Evolutionary conservation across 2,888 invertebrate species (phyloP).

Genomic region (Camponotus fellah): DNA sequence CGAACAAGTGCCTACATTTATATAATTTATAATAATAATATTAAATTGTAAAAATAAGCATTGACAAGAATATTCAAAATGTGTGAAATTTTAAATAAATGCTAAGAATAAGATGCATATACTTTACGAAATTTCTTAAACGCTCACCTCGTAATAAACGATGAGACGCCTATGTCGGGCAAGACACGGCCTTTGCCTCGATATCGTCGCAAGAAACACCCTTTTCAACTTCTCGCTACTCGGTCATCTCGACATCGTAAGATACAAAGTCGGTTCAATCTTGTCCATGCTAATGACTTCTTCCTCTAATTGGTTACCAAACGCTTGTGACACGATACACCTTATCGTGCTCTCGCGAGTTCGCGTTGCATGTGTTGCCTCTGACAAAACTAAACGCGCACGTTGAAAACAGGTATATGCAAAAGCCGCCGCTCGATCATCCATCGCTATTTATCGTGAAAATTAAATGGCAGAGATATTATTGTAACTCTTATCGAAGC

Average conservation of each 20-base stretch:
- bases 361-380: conserved; percentile 35
- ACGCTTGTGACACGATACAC: conserved; percentile 69
- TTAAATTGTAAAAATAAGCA: conserved; percentile 1
- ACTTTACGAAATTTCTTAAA: neutral
- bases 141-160: conserved; percentile 14
- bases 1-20: neutral
- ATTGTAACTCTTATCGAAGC: conserved; percentile 42
- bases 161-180: conserved; percentile 56
- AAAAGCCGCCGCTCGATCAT: neutral
- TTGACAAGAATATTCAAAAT: neutral
- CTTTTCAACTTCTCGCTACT: conserved; percentile 53
- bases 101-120: neutral
- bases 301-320: conserved; percentile 76
- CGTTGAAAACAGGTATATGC: neutral
- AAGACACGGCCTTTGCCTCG: conserved; percentile 45
- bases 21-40: conserved; percentile 12
- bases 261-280: conserved; percentile 56
- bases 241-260: neutral
- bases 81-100: conserved; percentile 12
- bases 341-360: conserved; percentile 64
- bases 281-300: conserved; percentile 71
- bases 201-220: conserved; percentile 55
- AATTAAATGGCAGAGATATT: conserved; percentile 61
- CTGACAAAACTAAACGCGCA: neutral
- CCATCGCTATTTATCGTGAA: conserved; percentile 53